These are phyloP conservation scores for Brachystomella parvula DNA, from an alignment of 1,140 invertebrate species.

Conservation along the genomic window DNA sequence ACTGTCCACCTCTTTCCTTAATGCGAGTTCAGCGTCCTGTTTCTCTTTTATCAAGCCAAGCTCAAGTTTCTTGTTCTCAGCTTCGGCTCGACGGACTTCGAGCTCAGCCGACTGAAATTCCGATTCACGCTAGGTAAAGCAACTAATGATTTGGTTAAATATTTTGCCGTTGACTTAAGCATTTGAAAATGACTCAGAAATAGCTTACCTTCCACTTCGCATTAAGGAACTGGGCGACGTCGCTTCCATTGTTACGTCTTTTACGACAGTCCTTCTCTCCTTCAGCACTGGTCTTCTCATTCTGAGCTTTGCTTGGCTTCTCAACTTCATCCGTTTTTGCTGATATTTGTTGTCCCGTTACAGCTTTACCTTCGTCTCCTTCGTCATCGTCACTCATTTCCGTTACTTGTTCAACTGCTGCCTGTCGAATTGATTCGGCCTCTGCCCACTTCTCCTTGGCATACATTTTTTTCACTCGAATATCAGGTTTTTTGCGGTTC, in stretches of 20 bases:
- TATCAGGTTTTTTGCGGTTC: not conserved
- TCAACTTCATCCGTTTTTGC: not conserved
- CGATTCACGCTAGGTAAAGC: not conserved
- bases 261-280: not conserved
- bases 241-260: not conserved
- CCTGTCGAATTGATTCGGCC: not conserved
- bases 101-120: not conserved
- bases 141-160: not conserved
- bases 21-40: not conserved
- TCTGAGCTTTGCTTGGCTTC: not conserved
- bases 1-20: not conserved
- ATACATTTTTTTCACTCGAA: not conserved
- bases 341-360: no score
- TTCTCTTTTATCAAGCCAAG: not conserved
- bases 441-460: not conserved
- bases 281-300: not conserved
- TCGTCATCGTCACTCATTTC: not conserved
- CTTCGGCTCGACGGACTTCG: not conserved
- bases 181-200: not conserved
- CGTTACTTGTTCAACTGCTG: not conserved
- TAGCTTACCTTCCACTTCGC: not conserved
- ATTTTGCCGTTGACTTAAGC: not conserved
- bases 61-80: constrained; percentile 3
- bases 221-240: not conserved
- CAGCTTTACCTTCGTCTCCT: not conserved